phyloP scores from a whole-genome alignment of 2,113 vertebrate genomes.

The Cyanocitta stelleri region DNA sequence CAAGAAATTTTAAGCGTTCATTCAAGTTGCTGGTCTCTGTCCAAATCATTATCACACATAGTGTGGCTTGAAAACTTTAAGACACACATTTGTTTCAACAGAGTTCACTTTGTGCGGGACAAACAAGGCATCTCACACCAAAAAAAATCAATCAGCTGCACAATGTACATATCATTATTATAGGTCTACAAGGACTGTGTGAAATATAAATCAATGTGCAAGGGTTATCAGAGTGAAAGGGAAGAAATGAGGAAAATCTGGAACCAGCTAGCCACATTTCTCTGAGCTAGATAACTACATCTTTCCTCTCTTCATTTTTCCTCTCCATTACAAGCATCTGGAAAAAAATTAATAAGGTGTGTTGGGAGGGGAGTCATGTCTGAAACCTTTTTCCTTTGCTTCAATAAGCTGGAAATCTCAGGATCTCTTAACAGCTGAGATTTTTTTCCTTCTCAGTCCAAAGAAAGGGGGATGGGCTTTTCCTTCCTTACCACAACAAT shows the following conservation, averaged over 20 bases:
- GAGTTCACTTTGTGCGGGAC: slow-evolving; percentile 6
- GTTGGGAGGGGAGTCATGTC: background rate
- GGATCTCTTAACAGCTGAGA: background rate
- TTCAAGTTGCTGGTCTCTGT: background rate
- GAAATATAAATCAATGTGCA: background rate
- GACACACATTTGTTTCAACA: background rate
- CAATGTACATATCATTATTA: background rate
- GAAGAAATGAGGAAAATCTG: background rate
- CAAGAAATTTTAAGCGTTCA: slow-evolving; percentile 12
- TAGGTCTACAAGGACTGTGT: background rate
- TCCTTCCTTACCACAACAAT: background rate
- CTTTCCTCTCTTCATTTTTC: slow-evolving; percentile 31
- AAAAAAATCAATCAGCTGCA: background rate
- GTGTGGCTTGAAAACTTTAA: background rate
- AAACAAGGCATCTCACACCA: slow-evolving; percentile 1
- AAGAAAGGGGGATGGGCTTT: background rate
- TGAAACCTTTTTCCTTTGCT: background rate
- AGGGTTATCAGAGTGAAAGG: background rate
- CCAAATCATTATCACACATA: background rate
- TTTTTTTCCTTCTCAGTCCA: background rate
- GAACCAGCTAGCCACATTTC: background rate
- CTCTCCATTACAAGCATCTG: slow-evolving; percentile 3
- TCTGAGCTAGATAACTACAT: slow-evolving; percentile 27
- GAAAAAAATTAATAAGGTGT: slow-evolving; percentile 25
- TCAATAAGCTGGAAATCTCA: slow-evolving; percentile 5